Conservation (phyloP, 2,888 invertebrate species). For the Nematopogon swammerdamellus region DNA sequence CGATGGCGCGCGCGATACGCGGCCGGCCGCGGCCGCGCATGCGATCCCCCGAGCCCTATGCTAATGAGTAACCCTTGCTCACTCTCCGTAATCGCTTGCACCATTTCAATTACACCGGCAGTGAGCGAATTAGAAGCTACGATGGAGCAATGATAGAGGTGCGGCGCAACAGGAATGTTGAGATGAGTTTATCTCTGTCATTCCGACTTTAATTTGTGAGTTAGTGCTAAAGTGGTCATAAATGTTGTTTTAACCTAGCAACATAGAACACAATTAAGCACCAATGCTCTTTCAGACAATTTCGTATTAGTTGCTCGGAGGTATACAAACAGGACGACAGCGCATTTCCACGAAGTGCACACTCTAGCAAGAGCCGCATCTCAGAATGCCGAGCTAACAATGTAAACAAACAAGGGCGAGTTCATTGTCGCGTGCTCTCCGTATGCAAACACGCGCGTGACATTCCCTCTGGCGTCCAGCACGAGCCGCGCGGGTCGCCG, state of each 20-base stretch:
- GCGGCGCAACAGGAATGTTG: too few species aligned
- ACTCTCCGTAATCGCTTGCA: not conserved
- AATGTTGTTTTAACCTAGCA: too few species aligned
- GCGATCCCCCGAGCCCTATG: not conserved
- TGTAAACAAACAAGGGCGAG: not conserved
- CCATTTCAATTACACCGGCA: not conserved
- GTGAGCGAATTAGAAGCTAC: not conserved
- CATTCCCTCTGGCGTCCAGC: not conserved
- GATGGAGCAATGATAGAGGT: not conserved
- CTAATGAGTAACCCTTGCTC: not conserved
- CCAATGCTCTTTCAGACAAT: too few species aligned
- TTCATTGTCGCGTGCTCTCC: not conserved
- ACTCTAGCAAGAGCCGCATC: too few species aligned
- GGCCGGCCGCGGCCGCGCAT: not conserved
- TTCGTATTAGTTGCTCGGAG: too few species aligned
- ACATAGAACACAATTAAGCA: too few species aligned
- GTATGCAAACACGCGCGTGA: not conserved
- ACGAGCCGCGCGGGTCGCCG: too few species aligned
- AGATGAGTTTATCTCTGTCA: too few species aligned
- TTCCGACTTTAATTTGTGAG: too few species aligned
- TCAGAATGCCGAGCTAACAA: not conserved
- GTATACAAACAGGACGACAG: too few species aligned
- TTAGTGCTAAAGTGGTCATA: too few species aligned
- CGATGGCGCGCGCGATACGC: not conserved
- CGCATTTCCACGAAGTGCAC: too few species aligned